Base-by-base conservation (phyloP, 2,113 vertebrate genomes). In the Stigmatopora argus region DNA sequence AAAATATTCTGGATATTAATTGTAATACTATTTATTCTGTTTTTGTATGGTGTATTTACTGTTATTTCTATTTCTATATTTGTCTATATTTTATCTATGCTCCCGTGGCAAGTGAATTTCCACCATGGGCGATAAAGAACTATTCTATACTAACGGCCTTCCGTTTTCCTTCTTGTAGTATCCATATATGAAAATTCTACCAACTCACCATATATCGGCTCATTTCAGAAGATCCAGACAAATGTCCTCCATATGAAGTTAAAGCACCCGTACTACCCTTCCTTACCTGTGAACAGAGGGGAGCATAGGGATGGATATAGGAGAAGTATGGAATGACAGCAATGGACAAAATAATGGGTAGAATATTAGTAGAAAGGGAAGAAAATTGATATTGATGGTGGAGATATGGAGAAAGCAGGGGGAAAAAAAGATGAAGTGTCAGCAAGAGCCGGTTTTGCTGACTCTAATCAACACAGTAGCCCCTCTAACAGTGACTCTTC, bases 151-250 rank as follows among this genome's bases (percentile, higher is more conserved):
- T 31, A 31, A 2, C 26, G 3, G 26, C 26, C 3, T 31, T 31
- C 26, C n/a, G 51, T 55, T 13, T 13, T 23, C 12, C 3, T 1
- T 12, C 51, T 53, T 53, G 9, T 10, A 41, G 7, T 44, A 23
- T 59, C 2, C 38, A 11, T 21, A 59, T 11, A 41, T 21, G 14
- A 5, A 21, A 63, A 62, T 51, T 41, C 15, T 2, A 64, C 45
- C 15, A 14, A 59, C 0, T 93, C 89, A 97, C 96, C 93, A 93
- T 88, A 71, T 98, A 96, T 83, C 96, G 90, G 78, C 93, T 90
- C 85, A 93, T 87, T 23, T 98, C 96, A 9, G 91, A 87, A 0
- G 93, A 89, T 72, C 92, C 92, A 3, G 94, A 94, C 41, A 95
- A 89, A 83, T 96, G 91, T 0, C 93, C 92, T 62, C 94, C 94